These are phyloP conservation scores for Sebastes aleutianus DNA, from an alignment of 2,797 vertebrate genomes.

Conservation along the genomic window DNA sequence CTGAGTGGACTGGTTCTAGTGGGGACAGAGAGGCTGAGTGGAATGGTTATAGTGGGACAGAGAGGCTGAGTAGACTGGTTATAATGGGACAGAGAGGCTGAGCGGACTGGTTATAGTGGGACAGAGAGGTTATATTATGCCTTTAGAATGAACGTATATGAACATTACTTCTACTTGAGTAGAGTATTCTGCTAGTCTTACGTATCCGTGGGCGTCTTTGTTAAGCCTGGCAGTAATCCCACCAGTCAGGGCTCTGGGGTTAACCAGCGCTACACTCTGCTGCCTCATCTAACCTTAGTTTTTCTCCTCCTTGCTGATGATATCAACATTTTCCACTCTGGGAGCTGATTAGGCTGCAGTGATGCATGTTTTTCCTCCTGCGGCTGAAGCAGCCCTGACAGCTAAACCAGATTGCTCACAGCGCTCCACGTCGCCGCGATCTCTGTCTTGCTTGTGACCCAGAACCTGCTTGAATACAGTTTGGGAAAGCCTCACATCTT, in stretches of 20 bases:
- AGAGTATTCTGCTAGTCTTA: too few species aligned
- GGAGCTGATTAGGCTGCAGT: conserved; percentile 12
- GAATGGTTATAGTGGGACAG: not conserved
- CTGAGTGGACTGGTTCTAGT: not conserved
- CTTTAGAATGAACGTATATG: too few species aligned
- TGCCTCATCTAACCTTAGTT: not conserved
- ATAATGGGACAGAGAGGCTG: not conserved
- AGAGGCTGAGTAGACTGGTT: not conserved
- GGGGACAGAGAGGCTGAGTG: not conserved
- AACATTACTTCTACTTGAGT: too few species aligned
- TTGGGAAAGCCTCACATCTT: conserved; percentile 18
- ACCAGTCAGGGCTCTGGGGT: not conserved
- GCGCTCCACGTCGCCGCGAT: not conserved
- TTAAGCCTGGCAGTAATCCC: not conserved
- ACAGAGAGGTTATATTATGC: not conserved
- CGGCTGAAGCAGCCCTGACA: not conserved
- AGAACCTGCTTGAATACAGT: not conserved
- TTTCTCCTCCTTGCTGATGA: not conserved
- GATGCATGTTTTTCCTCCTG: not conserved
- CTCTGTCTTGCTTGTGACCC: not conserved
- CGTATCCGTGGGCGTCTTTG: not conserved
- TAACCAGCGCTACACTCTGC: not conserved
- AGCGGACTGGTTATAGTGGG: not conserved
- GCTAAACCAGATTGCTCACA: not conserved
- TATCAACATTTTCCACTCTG: conserved; percentile 20